Conservation (phyloP, 2,797 vertebrate genomes). For the Rhinichthys osculus region DNA sequence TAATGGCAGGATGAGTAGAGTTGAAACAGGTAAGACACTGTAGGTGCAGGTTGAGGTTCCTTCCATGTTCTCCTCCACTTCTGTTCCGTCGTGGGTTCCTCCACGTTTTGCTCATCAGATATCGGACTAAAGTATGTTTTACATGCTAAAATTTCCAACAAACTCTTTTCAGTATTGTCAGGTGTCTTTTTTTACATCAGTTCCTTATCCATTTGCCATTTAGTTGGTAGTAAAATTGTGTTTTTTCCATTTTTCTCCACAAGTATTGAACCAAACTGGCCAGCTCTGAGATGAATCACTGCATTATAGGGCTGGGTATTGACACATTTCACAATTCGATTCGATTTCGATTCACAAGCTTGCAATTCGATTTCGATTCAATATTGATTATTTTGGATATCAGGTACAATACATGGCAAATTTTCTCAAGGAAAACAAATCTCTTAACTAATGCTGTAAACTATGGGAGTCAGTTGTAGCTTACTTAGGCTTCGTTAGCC, state of each 20-base stretch:
- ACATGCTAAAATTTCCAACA: background rate
- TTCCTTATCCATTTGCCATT: background rate
- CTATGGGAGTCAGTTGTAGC: too few species aligned
- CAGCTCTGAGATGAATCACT: background rate
- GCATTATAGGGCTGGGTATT: too few species aligned
- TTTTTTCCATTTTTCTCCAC: background rate
- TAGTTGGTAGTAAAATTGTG: background rate
- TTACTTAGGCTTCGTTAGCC: too few species aligned
- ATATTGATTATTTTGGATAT: too few species aligned
- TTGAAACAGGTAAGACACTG: slow-evolving; percentile 75
- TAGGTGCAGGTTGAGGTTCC: slow-evolving; percentile 56
- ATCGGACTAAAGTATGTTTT: background rate
- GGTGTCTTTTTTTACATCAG: background rate
- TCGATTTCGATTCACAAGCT: too few species aligned
- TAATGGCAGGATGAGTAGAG: slow-evolving; percentile 68
- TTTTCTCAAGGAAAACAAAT: too few species aligned
- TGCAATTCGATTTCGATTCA: too few species aligned
- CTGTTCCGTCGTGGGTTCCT: slow-evolving; percentile 3
- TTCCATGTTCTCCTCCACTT: slow-evolving; percentile 45
- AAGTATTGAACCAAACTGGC: background rate
- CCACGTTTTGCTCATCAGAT: background rate
- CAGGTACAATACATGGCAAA: too few species aligned
- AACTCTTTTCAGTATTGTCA: background rate
- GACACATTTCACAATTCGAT: too few species aligned
- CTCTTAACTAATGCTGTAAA: too few species aligned